Evolutionary conservation across 2,113 vertebrate species (phyloP).

Genomic region (Brachypteracias leptosomus): DNA sequence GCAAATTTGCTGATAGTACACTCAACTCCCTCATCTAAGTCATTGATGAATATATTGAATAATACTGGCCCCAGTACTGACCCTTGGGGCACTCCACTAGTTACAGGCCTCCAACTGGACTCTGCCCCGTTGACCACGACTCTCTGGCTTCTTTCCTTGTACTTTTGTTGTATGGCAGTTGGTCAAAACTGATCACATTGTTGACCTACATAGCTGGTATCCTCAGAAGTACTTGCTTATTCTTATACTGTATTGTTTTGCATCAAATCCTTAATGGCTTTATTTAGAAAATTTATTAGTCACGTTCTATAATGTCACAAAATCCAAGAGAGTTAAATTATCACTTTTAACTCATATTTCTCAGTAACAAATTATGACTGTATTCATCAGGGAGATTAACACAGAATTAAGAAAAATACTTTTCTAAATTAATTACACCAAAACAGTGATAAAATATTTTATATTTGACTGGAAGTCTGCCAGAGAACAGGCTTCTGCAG

Average conservation of each 20-base stretch:
- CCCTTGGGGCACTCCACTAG: too few relatives aligned
- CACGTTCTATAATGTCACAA: background rate
- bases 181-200: background rate
- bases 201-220: background rate
- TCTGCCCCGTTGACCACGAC: too few relatives aligned
- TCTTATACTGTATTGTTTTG: background rate
- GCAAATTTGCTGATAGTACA: too few relatives aligned
- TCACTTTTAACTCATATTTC: slow-evolving; percentile 41
- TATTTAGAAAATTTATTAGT: slow-evolving; percentile 49
- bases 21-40: too few relatives aligned
- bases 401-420: background rate
- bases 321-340: slow-evolving; percentile 56
- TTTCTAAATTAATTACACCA: slow-evolving; percentile 38
- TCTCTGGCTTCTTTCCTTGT: too few relatives aligned
- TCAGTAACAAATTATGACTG: slow-evolving; percentile 34
- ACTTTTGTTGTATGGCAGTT: background rate
- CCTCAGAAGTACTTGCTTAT: background rate
- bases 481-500: background rate
- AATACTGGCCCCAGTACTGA: too few relatives aligned
- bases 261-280: background rate
- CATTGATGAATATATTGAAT: too few relatives aligned
- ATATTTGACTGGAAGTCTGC: slow-evolving; percentile 5
- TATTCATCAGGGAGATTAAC: slow-evolving; percentile 46
- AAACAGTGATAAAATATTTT: slow-evolving; percentile 31
- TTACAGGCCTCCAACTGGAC: too few relatives aligned